A percentile compares a stretch with the other conserved stretches of the same genome.
Evolutionary conservation across 2,113 vertebrate genomes (phyloP).

Genomic region (Calidris pygmaea): DNA sequence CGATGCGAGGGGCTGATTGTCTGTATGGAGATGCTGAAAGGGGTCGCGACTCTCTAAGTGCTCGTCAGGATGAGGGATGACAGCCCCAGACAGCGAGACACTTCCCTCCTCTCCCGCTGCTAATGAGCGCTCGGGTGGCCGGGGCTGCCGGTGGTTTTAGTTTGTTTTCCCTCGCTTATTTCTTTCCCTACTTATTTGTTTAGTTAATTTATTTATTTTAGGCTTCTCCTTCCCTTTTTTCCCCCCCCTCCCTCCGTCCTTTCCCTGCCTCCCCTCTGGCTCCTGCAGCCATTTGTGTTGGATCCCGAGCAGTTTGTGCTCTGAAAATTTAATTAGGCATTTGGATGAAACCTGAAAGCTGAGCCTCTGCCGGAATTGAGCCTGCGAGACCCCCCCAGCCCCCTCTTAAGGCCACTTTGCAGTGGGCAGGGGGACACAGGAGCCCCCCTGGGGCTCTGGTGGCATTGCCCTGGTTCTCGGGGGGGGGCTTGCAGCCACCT

Average conservation of each 20-base stretch:
- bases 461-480: too few species aligned
- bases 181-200: background rate
- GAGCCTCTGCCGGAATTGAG: background rate
- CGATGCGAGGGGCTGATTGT: conserved; percentile 74
- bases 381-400: background rate
- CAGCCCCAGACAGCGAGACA: conserved; percentile 73
- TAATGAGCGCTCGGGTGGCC: conserved; percentile 67
- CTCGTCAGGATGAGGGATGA: conserved; percentile 80
- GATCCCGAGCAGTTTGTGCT: background rate
- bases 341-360: background rate
- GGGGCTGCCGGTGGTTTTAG: conserved; percentile 4
- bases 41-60: conserved; percentile 80
- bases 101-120: conserved; percentile 71
- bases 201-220: conserved; percentile 14
- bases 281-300: conserved; percentile 36
- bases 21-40: conserved; percentile 76
- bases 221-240: background rate
- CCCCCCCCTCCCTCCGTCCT: background rate
- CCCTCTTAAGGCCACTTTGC: background rate
- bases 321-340: conserved; percentile 34
- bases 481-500: background rate
- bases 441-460: background rate
- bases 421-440: fast-evolving
- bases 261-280: background rate
- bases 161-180: background rate